Conservation (phyloP, 2,797 vertebrate genomes). For the Smutsia gigantea region DNA sequence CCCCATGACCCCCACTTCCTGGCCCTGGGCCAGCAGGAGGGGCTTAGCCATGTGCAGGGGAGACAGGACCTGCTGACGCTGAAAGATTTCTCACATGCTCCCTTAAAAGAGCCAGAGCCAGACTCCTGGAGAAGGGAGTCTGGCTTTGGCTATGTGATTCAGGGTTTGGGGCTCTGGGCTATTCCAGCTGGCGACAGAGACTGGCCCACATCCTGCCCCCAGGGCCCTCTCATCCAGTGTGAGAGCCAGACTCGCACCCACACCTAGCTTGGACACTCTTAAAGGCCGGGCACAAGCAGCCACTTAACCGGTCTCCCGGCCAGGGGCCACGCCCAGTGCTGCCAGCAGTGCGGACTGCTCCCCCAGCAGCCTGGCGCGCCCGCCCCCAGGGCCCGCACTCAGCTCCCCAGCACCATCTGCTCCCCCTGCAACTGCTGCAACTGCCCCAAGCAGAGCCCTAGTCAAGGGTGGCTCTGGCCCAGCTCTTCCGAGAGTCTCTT, state of each 20-base stretch:
- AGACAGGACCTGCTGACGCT: neutral
- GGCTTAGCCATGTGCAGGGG: neutral
- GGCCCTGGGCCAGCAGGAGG: neutral
- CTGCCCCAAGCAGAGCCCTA: constrained; percentile 73
- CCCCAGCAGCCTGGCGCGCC: constrained; percentile 79
- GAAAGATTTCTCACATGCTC: neutral
- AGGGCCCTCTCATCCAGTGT: neutral
- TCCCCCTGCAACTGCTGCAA: constrained; percentile 84
- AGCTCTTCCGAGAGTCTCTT: constrained; percentile 84
- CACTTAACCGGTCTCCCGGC: neutral
- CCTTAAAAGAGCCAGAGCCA: neutral
- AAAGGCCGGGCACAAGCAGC: neutral
- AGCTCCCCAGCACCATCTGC: constrained; percentile 70
- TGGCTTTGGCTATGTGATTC: neutral
- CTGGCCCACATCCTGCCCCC: neutral
- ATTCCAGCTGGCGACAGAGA: neutral
- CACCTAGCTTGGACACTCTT: neutral
- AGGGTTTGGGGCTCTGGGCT: neutral
- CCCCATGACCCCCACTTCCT: neutral
- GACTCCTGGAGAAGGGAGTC: neutral
- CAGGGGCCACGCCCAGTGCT: neutral
- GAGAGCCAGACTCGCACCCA: neutral
- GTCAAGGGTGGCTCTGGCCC: constrained; percentile 72
- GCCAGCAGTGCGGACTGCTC: constrained; percentile 83
- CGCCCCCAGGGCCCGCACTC: constrained; percentile 81